A percentile compares a stretch with the other conserved stretches of the same genome.
phyloP scores from a whole-genome alignment of 2,113 vertebrate species.

The Astatoreochromis straeleni region DNA sequence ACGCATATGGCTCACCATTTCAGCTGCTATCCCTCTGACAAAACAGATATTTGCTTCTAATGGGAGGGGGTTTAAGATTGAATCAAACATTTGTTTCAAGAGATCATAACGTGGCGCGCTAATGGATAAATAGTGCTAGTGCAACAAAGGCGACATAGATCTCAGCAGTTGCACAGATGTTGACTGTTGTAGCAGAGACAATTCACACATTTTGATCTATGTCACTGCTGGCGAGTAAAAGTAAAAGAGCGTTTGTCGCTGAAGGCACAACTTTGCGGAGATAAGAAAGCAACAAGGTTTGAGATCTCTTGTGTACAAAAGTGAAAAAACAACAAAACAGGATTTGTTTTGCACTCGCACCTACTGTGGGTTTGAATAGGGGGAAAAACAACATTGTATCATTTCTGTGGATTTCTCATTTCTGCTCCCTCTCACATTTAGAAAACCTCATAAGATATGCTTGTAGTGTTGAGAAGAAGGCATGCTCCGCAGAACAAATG shows the following conservation, averaged over 20 bases:
- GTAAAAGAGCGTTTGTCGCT: constrained; percentile 34
- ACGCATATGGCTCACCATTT: constrained; percentile 34
- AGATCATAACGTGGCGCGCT: not conserved
- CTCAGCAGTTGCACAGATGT: constrained; percentile 44
- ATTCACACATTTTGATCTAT: constrained; percentile 48
- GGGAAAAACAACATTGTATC: not conserved
- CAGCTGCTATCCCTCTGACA: constrained; percentile 22
- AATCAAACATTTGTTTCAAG: constrained; percentile 49
- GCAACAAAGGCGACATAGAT: constrained; percentile 16
- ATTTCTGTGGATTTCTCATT: constrained; percentile 41
- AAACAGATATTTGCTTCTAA: constrained; percentile 51
- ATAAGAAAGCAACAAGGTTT: constrained; percentile 31
- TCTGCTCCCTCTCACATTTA: constrained; percentile 58
- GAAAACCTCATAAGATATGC: constrained; percentile 80
- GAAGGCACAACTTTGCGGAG: constrained; percentile 37
- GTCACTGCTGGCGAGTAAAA: constrained; percentile 22
- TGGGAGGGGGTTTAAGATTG: constrained; percentile 8
- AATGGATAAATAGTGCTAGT: constrained; percentile 9
- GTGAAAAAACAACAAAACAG: not conserved
- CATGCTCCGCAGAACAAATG: constrained; percentile 91
- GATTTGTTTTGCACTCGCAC: constrained; percentile 20
- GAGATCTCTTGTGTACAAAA: constrained; percentile 20
- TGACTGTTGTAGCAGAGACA: constrained; percentile 31
- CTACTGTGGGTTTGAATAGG: constrained; percentile 15
- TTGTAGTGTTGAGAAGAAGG: constrained; percentile 80